These are phyloP conservation scores for Oncorhynchus nerka DNA, from an alignment of 2,113 vertebrate species.

Conservation along the genomic window DNA sequence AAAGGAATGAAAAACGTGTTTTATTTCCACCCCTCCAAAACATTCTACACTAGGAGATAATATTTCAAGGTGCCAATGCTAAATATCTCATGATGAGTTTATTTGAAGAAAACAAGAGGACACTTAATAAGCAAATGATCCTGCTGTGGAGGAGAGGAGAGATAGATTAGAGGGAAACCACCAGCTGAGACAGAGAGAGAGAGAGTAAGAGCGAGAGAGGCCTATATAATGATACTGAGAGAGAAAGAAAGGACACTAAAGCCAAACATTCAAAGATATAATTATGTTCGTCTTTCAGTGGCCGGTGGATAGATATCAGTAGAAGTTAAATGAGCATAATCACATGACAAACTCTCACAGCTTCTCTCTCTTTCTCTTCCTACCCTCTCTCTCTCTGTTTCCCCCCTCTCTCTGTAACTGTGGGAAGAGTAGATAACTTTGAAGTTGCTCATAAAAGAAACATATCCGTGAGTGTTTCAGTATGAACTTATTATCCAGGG, in stretches of 20 bases:
- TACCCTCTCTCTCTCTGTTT: not conserved
- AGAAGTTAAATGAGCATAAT: constrained; percentile 57
- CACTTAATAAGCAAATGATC: constrained; percentile 79
- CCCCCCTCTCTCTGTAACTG: constrained; percentile 4
- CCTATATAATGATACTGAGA: constrained; percentile 9
- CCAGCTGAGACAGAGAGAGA: constrained; percentile 47
- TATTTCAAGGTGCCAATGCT: constrained; percentile 71
- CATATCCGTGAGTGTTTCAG: not conserved
- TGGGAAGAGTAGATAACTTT: constrained; percentile 39
- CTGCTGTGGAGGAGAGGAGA: constrained; percentile 66
- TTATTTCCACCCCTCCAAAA: constrained; percentile 66
- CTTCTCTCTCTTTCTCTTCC: not conserved
- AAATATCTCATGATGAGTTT: constrained; percentile 80
- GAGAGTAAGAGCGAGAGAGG: constrained; percentile 31
- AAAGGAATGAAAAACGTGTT: constrained; percentile 53
- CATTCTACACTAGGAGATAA: constrained; percentile 66
- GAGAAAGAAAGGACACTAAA: constrained; percentile 56
- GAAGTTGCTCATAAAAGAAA: constrained; percentile 28
- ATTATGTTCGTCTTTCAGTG: constrained; percentile 71
- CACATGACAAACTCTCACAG: constrained; percentile 54
- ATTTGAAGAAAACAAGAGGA: constrained; percentile 79
- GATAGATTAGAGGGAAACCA: constrained; percentile 72
- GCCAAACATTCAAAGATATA: constrained; percentile 78
- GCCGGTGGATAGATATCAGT: constrained; percentile 66
- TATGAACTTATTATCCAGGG: no score